phyloP scores from a whole-genome alignment of 2,888 invertebrate genomes.

The Drosophila neutralis region DNA sequence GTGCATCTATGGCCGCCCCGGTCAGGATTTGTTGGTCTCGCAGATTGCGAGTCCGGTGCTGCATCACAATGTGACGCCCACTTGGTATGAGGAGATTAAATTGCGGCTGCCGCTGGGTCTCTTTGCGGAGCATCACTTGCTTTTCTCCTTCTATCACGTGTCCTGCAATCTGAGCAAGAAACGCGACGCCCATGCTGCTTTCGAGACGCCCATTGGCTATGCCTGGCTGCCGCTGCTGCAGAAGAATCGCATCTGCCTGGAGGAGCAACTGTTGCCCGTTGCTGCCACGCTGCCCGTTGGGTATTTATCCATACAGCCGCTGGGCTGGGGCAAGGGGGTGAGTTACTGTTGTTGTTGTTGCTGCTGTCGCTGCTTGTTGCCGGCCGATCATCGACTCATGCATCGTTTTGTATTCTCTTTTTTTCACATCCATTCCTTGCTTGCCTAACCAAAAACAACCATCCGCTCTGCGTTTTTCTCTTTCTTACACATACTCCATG shows the following conservation, averaged over 20 bases:
- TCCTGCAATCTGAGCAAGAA: constrained; percentile 95
- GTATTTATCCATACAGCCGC: constrained; percentile 94
- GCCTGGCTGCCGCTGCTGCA: constrained; percentile 95
- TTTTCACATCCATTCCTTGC: constrained; percentile 37
- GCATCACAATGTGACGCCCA: constrained; percentile 95
- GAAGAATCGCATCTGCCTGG: constrained; percentile 93
- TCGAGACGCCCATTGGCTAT: constrained; percentile 95
- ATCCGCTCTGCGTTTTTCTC: constrained; percentile 48
- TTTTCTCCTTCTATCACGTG: constrained; percentile 98
- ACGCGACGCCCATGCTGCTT: constrained; percentile 88
- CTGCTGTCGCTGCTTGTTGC: constrained; percentile 16
- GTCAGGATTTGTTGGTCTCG: constrained; percentile 87
- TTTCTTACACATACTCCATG: constrained; percentile 30
- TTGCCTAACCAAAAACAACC: constrained; percentile 66
- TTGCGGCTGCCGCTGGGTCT: constrained; percentile 94
- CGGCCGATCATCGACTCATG: constrained; percentile 62
- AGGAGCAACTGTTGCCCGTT: constrained; percentile 93
- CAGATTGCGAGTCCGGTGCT: constrained; percentile 92
- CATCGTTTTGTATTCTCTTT: constrained; percentile 27
- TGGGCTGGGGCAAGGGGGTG: constrained; percentile 96
- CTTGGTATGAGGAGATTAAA: constrained; percentile 97
- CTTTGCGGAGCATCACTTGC: constrained; percentile 93
- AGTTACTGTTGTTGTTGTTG: constrained; percentile 76
- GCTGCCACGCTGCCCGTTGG: constrained; percentile 95
- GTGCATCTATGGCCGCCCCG: constrained; percentile 91